These are phyloP conservation scores for Falcaria lacertinaria DNA, from an alignment of 2,888 invertebrate species.

Conservation along the genomic window DNA sequence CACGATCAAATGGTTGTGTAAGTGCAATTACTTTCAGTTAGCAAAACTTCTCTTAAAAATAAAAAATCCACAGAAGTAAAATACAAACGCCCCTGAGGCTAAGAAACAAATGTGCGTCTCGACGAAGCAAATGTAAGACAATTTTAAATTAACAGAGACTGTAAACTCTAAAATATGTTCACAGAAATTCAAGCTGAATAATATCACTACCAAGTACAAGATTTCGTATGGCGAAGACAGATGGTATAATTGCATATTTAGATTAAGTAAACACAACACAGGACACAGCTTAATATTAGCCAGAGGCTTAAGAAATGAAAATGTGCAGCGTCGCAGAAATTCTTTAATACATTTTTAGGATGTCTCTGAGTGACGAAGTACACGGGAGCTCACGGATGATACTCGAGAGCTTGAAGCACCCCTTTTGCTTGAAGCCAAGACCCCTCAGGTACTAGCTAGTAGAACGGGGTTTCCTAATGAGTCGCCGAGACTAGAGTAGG, in stretches of 20 bases:
- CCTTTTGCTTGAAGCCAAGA: constrained; percentile 61
- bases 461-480: constrained; percentile 71
- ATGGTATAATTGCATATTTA: constrained; percentile 25
- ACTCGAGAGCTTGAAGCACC: constrained; percentile 61
- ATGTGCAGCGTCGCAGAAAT: not conserved
- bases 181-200: constrained; percentile 40
- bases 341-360: constrained; percentile 17
- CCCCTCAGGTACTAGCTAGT: constrained; percentile 58
- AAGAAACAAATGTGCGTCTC: constrained; percentile 58
- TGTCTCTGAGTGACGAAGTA: constrained; percentile 35
- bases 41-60: constrained; percentile 3
- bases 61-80: constrained; percentile 35
- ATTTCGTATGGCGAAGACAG: constrained; percentile 35
- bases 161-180: constrained; percentile 61
- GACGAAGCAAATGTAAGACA: constrained; percentile 72
- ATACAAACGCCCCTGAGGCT: constrained; percentile 44
- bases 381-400: constrained; percentile 58
- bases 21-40: not conserved
- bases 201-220: constrained; percentile 37
- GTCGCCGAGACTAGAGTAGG: constrained; percentile 76
- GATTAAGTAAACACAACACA: constrained; percentile 1
- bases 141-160: constrained; percentile 69
- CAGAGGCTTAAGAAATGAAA: constrained; percentile 7
- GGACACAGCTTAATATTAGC: not conserved
- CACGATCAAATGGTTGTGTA: too few relatives aligned